A percentile compares a stretch with the other conserved stretches of the same genome.
phyloP scores from a whole-genome alignment of 2,113 vertebrate genomes.

The Ceyx margarethae region DNA sequence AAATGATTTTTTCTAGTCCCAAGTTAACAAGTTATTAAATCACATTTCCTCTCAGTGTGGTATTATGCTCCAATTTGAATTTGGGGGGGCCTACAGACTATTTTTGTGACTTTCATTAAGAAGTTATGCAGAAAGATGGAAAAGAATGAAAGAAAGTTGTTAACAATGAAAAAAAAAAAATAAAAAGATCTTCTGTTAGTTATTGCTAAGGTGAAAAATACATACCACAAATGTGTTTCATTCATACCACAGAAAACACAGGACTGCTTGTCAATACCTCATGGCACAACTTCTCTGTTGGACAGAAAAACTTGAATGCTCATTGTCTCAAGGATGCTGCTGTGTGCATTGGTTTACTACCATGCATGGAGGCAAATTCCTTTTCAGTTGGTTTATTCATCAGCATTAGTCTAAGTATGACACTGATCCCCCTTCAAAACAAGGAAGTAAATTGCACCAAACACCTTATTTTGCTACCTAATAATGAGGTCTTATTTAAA shows the following conservation, averaged over 20 bases:
- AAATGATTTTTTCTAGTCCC: slow-evolving; percentile 50
- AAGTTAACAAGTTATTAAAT: slow-evolving; percentile 56
- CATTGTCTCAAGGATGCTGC: too few relatives aligned
- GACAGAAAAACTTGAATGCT: too few relatives aligned
- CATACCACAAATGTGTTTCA: too few relatives aligned
- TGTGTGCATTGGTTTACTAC: too few relatives aligned
- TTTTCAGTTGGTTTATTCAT: neutral
- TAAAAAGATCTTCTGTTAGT: too few relatives aligned
- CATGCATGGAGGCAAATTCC: too few relatives aligned
- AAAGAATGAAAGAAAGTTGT: neutral
- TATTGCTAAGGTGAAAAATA: too few relatives aligned
- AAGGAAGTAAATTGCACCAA: neutral
- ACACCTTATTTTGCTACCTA: neutral
- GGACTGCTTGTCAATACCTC: too few relatives aligned
- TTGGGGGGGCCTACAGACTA: neutral
- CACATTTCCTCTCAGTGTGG: slow-evolving; percentile 8
- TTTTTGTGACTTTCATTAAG: neutral
- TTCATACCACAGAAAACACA: too few relatives aligned
- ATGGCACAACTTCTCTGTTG: too few relatives aligned
- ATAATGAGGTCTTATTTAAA: neutral
- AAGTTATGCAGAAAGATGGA: neutral
- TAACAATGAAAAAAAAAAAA: neutral
- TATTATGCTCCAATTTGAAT: slow-evolving; percentile 6
- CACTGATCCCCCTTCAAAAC: neutral
- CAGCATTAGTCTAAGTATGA: neutral